phyloP scores from a whole-genome alignment of 2,888 invertebrate species.

The Kryphioiulus occultus region DNA sequence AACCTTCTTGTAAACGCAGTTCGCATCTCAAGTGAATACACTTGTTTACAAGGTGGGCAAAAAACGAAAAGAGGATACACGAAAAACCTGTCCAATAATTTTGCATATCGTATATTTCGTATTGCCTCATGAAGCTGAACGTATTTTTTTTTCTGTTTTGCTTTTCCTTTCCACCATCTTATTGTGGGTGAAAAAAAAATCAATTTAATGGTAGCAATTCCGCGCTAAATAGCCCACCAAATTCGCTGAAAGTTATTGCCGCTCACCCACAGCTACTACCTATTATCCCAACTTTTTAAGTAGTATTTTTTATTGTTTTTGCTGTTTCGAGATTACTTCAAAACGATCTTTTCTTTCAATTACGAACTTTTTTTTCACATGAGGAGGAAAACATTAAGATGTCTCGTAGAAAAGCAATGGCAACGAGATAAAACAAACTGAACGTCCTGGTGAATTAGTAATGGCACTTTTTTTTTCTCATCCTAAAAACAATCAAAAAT shows the following conservation, averaged over 20 bases:
- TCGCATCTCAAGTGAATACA: constrained; percentile 13
- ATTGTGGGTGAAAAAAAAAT: background rate
- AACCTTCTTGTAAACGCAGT: background rate
- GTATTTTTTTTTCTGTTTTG: background rate
- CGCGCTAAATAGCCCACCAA: constrained; percentile 21
- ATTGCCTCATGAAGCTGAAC: background rate
- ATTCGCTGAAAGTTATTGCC: constrained; percentile 20
- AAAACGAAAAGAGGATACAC: background rate
- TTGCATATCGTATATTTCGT: background rate
- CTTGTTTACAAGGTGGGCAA: background rate
- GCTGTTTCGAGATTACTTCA: background rate
- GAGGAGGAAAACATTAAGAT: background rate
- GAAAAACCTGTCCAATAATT: constrained; percentile 9
- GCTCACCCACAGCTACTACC: constrained; percentile 28
- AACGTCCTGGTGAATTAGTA: constrained; percentile 28
- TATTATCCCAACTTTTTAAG: constrained; percentile 29
- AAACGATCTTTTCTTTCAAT: constrained; percentile 39
- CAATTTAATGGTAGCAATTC: constrained; percentile 39
- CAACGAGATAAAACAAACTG: constrained; percentile 36
- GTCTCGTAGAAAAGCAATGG: background rate
- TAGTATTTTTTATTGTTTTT: constrained; percentile 32
- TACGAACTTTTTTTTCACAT: constrained; percentile 15
- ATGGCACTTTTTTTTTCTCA: background rate
- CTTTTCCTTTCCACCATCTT: background rate
- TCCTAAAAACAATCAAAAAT: too few species aligned